phyloP scores from a whole-genome alignment of 1,140 invertebrate genomes.

The Ceratosolen solmsi region DNA sequence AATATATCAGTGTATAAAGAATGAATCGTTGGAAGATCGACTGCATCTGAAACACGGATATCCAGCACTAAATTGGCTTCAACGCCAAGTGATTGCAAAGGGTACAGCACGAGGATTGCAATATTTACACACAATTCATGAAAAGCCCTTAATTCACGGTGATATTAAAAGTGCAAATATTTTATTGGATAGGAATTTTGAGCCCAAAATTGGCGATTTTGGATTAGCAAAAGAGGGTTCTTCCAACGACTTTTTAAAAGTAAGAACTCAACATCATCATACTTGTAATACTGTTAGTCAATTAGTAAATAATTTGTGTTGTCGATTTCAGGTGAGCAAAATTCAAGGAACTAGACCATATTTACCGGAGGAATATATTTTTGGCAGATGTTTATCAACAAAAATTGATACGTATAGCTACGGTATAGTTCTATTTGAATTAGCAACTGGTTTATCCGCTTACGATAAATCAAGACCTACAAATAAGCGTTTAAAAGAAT shows the following conservation, averaged over 20 bases:
- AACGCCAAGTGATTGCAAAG: slow-evolving; percentile 85
- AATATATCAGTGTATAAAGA: slow-evolving; percentile 94
- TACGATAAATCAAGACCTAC: slow-evolving; percentile 76
- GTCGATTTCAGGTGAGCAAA: slow-evolving; percentile 75
- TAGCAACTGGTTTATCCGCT: slow-evolving; percentile 83
- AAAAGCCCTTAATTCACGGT: slow-evolving; percentile 91
- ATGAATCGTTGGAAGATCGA: slow-evolving; percentile 92
- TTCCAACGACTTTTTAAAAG: slow-evolving; percentile 49
- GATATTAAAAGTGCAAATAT: slow-evolving; percentile 98
- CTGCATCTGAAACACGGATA: slow-evolving; percentile 79
- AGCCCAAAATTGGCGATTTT: slow-evolving; percentile 95
- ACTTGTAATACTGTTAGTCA: neutral
- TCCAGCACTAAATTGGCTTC: slow-evolving; percentile 82
- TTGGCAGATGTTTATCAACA: slow-evolving; percentile 84
- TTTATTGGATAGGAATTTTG: slow-evolving; percentile 89
- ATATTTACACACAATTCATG: slow-evolving; percentile 88
- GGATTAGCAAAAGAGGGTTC: slow-evolving; percentile 84
- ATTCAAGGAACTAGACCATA: slow-evolving; percentile 93
- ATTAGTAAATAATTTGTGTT: slow-evolving; percentile 24
- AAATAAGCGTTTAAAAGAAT: slow-evolving; percentile 77
- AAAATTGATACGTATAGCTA: slow-evolving; percentile 96
- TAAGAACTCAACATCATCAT: neutral
- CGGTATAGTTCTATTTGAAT: slow-evolving; percentile 91
- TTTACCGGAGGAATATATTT: slow-evolving; percentile 91
- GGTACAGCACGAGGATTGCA: slow-evolving; percentile 92